Evolutionary conservation across 2,113 vertebrate species (phyloP), one percentile per base, ranked within the genome.

Genomic region (Podarcis muralis): DNA sequence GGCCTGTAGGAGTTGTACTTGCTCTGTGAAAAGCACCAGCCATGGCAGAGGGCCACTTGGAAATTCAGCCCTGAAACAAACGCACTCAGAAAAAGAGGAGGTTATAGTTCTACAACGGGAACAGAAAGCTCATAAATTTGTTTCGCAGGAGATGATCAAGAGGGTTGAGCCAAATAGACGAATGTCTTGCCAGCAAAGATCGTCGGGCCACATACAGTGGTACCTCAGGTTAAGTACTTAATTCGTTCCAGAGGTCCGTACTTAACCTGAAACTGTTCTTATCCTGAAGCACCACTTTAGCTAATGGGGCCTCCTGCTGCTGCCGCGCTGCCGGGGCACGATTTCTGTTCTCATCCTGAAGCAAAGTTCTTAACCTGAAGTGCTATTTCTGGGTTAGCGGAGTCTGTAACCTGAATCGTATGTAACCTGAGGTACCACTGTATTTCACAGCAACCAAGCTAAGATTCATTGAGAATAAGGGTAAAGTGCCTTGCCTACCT

Each of bases 301-400:
- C 40, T 43, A 43, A 43, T 43, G 40, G 40, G 40, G 40, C 40
- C 40, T 43, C 40, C 6, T 6, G 40, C 40, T 43, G 40, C 40
- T 6, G 40, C 40, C 40, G 40, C 1, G 6, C 40, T 1, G 5
- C 6, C 40, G 1, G 40, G 1, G 6, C 40, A 43, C 6, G 5
- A 43, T 43, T 43, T 43, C 40, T 43, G 40, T 43, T 43, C 40
- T 43, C 40, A 43, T 43, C 40, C 40, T 43, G 40, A 43, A 43
- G 40, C 40, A 43, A 43, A 43, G 40, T 43, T 43, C 40, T 43
- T 43, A 43, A 43, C 40, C 40, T 7, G 40, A 43, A 7, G 40
- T 1, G 1, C 40, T 43, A 43, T 43, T 43, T 43, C 40, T 43
- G 40, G 40, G 40, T 43, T 43, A 43, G 40, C 40, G 6, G 40